Percentiles rank a stretch among this genome's conserved stretches.
Conservation (phyloP, 2,888 invertebrate genomes). For the Drosophila neotestacea region DNA sequence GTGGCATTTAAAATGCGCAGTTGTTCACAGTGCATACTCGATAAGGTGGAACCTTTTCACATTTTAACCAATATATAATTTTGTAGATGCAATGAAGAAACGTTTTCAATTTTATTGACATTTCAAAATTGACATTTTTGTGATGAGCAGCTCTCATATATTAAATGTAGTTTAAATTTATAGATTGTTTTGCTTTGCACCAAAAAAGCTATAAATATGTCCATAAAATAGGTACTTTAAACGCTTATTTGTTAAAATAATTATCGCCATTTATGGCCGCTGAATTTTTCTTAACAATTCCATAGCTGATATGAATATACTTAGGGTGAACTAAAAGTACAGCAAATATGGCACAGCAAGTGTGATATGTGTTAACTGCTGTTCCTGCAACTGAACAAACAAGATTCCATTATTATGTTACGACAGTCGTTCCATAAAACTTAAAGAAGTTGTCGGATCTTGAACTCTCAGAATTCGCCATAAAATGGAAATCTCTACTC, state of each 20-base stretch:
- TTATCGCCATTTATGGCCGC: constrained; percentile 15
- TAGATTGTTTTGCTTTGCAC: background rate
- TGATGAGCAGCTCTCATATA: constrained; percentile 2
- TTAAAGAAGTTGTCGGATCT: background rate
- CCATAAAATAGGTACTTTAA: constrained; percentile 12
- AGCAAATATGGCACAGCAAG: constrained; percentile 6
- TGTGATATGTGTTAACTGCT: constrained; percentile 9
- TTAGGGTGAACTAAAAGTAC: constrained; percentile 1
- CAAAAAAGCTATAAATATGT: constrained; percentile 9
- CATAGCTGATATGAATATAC: constrained; percentile 4
- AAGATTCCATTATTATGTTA: background rate
- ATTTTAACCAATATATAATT: background rate
- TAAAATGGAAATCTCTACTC: constrained; percentile 22
- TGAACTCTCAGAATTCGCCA: constrained; percentile 22
- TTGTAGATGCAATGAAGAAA: background rate
- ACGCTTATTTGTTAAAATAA: constrained; percentile 21
- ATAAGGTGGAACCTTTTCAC: background rate
- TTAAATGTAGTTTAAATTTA: background rate
- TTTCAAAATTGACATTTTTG: background rate
- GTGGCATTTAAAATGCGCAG: constrained; percentile 3
- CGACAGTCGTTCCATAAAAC: constrained; percentile 16
- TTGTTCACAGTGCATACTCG: background rate
- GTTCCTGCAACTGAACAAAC: constrained; percentile 41
- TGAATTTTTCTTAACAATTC: background rate
- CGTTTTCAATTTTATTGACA: background rate